phyloP scores from a whole-genome alignment of 2,888 invertebrate species.

The Mesorhabditis belari region DNA sequence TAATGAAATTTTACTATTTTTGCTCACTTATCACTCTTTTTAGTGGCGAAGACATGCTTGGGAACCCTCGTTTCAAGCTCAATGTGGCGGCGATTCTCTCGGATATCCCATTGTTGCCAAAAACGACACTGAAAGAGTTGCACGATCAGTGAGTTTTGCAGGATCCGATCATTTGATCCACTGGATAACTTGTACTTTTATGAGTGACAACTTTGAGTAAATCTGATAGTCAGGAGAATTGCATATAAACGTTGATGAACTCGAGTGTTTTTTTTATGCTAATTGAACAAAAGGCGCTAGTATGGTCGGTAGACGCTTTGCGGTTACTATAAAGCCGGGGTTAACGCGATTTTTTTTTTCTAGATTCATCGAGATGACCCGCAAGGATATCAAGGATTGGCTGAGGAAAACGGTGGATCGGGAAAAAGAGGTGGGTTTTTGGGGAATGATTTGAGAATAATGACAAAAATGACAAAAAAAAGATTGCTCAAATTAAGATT shows the following conservation, averaged over 20 bases:
- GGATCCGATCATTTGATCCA: too few relatives aligned
- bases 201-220: neutral
- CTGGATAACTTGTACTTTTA: neutral
- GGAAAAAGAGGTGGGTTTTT: conserved; percentile 66
- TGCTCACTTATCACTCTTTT: conserved; percentile 11
- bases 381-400: conserved; percentile 69
- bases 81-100: conserved; percentile 62
- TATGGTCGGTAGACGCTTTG: too few relatives aligned
- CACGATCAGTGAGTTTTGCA: conserved; percentile 59
- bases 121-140: conserved; percentile 69
- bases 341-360: too few relatives aligned
- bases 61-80: conserved; percentile 70
- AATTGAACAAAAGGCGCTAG: too few relatives aligned
- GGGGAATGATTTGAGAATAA: neutral
- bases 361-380: conserved; percentile 46
- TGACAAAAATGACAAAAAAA: too few relatives aligned
- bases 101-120: conserved; percentile 69
- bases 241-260: too few relatives aligned
- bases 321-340: too few relatives aligned
- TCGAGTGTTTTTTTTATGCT: too few relatives aligned
- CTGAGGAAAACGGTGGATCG: conserved; percentile 84
- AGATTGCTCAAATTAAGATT: too few relatives aligned
- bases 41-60: conserved; percentile 75
- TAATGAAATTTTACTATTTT: neutral
- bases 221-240: neutral